A percentile compares a stretch with the other conserved stretches of the same genome.
Evolutionary conservation across 2,888 invertebrate species (phyloP).

Genomic region (Serrognathus titanus): DNA sequence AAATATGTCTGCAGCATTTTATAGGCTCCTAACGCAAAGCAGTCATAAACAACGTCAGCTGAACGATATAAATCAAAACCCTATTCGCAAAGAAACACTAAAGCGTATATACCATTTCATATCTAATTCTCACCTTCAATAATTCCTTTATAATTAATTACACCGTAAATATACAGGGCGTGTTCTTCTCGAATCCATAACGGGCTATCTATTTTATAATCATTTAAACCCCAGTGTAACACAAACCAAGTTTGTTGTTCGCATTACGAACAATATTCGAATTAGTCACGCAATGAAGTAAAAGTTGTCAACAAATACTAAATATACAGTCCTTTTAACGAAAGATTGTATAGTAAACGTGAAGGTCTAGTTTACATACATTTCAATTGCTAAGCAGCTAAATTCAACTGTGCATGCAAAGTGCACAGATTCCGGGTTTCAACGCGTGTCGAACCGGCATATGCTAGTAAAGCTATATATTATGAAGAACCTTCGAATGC

Average conservation of each 20-base stretch:
- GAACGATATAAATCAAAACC: slow-evolving; percentile 6
- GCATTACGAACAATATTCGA: no score
- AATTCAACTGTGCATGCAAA: slow-evolving; percentile 17
- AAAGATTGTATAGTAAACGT: slow-evolving; percentile 12
- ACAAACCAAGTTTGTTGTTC: no score
- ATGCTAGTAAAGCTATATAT: slow-evolving; percentile 2
- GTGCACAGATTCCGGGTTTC: slow-evolving; percentile 11
- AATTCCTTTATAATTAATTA: no score
- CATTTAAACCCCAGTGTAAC: no score
- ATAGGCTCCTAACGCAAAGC: slow-evolving; percentile 10
- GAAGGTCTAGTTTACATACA: slow-evolving; percentile 18
- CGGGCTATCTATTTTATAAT: no score
- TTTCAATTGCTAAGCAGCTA: slow-evolving; percentile 20
- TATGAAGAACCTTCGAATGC: slow-evolving; percentile 4
- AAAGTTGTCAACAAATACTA: background rate
- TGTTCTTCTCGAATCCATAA: no score
- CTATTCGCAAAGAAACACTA: slow-evolving; percentile 1
- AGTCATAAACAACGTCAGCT: slow-evolving; percentile 8
- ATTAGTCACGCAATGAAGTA: no score
- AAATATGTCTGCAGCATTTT: slow-evolving; percentile 12
- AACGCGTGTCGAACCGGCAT: slow-evolving; percentile 4
- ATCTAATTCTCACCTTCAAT: background rate
- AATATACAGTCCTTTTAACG: background rate
- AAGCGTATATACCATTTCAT: background rate
- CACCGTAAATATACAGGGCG: no score